phyloP scores from a whole-genome alignment of 2,888 invertebrate species.

The Andrena camellia region DNA sequence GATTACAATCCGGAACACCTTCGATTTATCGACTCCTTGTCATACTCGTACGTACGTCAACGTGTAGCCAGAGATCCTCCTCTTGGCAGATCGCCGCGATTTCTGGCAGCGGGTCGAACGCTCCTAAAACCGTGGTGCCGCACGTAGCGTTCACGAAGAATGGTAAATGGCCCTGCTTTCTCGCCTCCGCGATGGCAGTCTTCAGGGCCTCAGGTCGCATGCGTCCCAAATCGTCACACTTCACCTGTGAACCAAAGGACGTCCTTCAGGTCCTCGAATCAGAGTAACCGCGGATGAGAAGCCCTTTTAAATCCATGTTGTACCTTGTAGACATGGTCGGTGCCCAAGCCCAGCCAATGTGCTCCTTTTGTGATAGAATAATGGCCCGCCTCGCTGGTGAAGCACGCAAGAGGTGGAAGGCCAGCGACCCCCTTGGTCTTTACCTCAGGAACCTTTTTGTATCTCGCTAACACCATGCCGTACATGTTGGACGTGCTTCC shows the following conservation, averaged over 20 bases:
- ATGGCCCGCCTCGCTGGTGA: constrained; percentile 93
- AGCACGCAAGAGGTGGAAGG: constrained; percentile 89
- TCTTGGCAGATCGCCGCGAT: constrained; percentile 90
- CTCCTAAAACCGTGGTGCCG: constrained; percentile 94
- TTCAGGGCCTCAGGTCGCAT: constrained; percentile 89
- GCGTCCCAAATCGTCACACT: constrained; percentile 89
- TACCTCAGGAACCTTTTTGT: constrained; percentile 88
- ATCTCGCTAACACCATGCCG: constrained; percentile 91
- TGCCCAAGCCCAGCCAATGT: constrained; percentile 94
- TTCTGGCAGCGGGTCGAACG: constrained; percentile 91
- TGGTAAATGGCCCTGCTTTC: constrained; percentile 86
- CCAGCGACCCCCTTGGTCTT: constrained; percentile 89
- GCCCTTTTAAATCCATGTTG: neutral
- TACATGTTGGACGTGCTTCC: constrained; percentile 93
- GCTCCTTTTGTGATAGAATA: constrained; percentile 94
- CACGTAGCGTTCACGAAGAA: constrained; percentile 91
- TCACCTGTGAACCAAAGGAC: constrained; percentile 84
- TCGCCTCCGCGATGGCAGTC: constrained; percentile 86
- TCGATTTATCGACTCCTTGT: neutral
- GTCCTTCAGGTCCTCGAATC: neutral
- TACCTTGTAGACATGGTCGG: constrained; percentile 87
- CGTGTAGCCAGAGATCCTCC: constrained; percentile 92
- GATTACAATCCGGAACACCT: neutral
- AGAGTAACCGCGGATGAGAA: too few relatives aligned
- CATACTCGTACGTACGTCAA: constrained; percentile 88